Evolutionary conservation across 1,140 invertebrate species (phyloP).

Genomic region (Lepidurus couesii): DNA sequence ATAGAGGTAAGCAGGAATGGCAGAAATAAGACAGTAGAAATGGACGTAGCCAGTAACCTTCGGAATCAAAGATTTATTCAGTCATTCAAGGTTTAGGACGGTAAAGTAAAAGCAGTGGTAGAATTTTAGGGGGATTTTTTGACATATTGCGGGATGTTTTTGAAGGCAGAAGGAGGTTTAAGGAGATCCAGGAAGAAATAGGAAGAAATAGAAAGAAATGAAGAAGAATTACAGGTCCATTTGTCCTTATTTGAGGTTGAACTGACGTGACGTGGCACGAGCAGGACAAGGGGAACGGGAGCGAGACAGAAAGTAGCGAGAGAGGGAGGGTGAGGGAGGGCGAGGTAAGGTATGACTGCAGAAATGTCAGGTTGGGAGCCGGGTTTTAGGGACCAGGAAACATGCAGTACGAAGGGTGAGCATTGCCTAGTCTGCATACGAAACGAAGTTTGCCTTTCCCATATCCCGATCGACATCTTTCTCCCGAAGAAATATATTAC

Average conservation of each 20-base stretch:
- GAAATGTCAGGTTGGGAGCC: neutral
- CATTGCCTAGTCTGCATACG: conserved; percentile 15
- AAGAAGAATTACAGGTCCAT: neutral
- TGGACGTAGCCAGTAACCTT: no score
- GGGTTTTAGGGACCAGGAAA: neutral
- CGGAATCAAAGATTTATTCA: no score
- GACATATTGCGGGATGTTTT: no score
- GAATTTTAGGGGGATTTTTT: no score
- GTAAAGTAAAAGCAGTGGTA: no score
- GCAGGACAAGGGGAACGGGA: neutral
- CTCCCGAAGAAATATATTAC: neutral
- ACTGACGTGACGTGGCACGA: neutral
- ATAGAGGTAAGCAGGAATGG: no score
- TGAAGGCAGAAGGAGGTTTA: no score
- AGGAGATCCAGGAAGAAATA: neutral
- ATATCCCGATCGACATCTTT: neutral
- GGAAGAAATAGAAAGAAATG: neutral
- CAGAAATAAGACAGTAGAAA: no score
- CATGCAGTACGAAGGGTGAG: neutral
- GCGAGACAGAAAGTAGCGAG: neutral
- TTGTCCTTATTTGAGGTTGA: conserved; percentile 19
- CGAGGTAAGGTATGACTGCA: conserved; percentile 18
- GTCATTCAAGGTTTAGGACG: no score
- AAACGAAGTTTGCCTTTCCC: neutral
- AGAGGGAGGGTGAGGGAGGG: neutral